phyloP scores from a whole-genome alignment of 2,113 vertebrate genomes.

The Motacilla tschutschensis region DNA sequence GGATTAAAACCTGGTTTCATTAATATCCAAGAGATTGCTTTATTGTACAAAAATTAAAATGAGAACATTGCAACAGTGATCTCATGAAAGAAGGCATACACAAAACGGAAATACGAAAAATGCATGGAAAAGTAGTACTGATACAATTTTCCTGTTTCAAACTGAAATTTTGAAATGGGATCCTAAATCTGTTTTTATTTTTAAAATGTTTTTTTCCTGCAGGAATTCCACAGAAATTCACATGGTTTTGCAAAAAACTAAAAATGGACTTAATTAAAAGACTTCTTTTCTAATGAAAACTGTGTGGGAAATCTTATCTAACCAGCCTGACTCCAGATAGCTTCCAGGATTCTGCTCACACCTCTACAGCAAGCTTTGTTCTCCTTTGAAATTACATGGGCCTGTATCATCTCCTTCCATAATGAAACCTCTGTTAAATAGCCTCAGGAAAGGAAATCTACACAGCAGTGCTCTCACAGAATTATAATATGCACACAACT shows the following conservation, averaged over 20 bases:
- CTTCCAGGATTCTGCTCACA: slow-evolving; percentile 10
- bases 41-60: neutral
- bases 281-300: neutral
- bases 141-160: neutral
- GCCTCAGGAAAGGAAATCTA: neutral
- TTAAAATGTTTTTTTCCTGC: neutral
- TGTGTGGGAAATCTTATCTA: neutral
- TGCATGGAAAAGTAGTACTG: neutral
- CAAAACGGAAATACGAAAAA: neutral
- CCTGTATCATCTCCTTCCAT: neutral
- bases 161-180: neutral
- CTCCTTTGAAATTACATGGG: slow-evolving; percentile 8
- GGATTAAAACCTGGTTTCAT: neutral
- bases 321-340: neutral
- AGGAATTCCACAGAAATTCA: neutral
- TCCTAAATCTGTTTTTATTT: neutral
- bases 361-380: slow-evolving; percentile 10
- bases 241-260: neutral
- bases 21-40: neutral
- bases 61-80: neutral
- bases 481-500: neutral
- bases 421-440: slow-evolving; percentile 6
- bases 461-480: neutral
- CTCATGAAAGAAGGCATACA: neutral
- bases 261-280: neutral